Evolutionary conservation across 2,113 vertebrate species (phyloP), one percentile per base, ranked within the genome.

Genomic region (Pachycephala philippinensis): DNA sequence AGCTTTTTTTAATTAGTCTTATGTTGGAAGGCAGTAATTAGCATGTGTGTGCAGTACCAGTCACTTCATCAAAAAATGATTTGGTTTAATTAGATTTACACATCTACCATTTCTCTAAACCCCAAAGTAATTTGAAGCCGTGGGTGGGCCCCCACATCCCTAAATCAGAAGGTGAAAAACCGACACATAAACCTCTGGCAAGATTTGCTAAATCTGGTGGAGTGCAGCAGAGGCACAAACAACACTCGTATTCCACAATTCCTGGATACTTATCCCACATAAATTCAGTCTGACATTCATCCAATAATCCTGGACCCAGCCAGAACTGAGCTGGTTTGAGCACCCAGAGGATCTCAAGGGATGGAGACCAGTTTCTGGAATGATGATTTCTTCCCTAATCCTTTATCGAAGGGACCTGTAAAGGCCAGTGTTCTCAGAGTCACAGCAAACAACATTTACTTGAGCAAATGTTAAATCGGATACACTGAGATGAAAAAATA

Each of bases 111-210:
- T 91, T 77, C 49, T 56, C 31, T 40, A 60, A 52, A 47, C 21
- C 9, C 24, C 20, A 28, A 68, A 65, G 8, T 22, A 60, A 60
- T 74, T 90, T 66, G n/a, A 57, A 66, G 49, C 8, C 65, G 30
- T 49, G 49, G n/a, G 7, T 57, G 42, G 10, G 18, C 13, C 12
- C 42, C 57, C 53, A 52, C 54, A 30, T 42, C 44, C 24, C 19
- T 47, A 39, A 45, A 76, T 45, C 54, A 54, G n/a, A 77, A 37
- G 7, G 50, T 44, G 44, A 35, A 15, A 33, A 91, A 42, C 10
- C 14, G 42, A 27, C 22, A 31, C 0, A 1, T 1, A 20, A 15
- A 42, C 8, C 26, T 13, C 8, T 0, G 19, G 39, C 4, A 53
- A 60, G 39, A 9, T 53, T 19, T 78, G 5, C 10, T 20, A 26